Base-by-base conservation (phyloP, 2,113 vertebrate genomes). In the Malurus alboscapulatus region DNA sequence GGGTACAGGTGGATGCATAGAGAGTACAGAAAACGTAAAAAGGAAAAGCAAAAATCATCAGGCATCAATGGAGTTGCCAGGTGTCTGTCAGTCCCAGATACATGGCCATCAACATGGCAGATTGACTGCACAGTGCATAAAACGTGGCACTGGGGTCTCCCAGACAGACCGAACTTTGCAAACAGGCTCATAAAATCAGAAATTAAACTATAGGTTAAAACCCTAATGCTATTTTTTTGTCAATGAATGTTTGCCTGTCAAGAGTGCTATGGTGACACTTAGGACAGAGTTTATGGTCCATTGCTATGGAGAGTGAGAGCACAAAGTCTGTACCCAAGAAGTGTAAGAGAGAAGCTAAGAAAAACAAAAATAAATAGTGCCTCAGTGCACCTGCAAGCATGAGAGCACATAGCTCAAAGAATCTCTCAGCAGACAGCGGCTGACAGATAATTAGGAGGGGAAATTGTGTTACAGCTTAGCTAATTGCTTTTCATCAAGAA, bases 401-500 rank as follows among this genome's bases (percentile, higher is more conserved):
- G 45, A 87, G 17, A 87, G n/a, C 34, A 59, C 47, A 74, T 6
- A 74, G 57, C 55, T 44, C 2, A 1, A 87, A 65, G 22, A 66
- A 38, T 40, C 24, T 63, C 53, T 92, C 75, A 88, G 55, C 44
- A 95, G 68, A 80, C 30, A 71, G 42, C 50, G 24, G 32, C 47
- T 88, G 71, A 80, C 59, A 83, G 90, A 86, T 90, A 95, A 93
- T 87, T 83, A 86, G 32, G 72, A 85, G 38, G 26, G 32, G 26
- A 71, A 86, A 83, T 66, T 87, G 38, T 74, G 45, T 90, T 92
- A 80, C 1, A 3, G 79, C 78, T 85, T 94, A 79, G 36, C 85
- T 95, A 96, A 93, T 90, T 88, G n/a, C 51, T 93, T 92, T 90
- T 94, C 63, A 88, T 95, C 67, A 84, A 66, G 67, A 94, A 87